phyloP scores from a whole-genome alignment of 2,113 vertebrate genomes.

The Cranoglanis bouderius region DNA sequence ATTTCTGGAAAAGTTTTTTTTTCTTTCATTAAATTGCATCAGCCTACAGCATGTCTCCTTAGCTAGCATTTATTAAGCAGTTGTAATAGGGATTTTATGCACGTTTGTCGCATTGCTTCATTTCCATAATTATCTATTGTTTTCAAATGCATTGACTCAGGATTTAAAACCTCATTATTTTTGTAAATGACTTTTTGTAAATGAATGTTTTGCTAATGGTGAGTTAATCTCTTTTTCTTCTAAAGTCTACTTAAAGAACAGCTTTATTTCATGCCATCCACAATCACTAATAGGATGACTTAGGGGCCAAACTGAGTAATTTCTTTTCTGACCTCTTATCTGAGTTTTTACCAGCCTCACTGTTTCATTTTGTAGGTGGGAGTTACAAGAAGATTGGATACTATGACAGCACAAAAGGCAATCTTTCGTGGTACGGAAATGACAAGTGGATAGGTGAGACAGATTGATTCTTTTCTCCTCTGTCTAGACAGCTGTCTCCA shows the following conservation, averaged over 20 bases:
- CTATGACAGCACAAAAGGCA: constrained; percentile 92
- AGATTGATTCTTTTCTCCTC: constrained; percentile 39
- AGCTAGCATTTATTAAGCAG: neutral
- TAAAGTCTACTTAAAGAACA: neutral
- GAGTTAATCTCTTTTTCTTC: neutral
- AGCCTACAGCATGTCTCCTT: constrained; percentile 20
- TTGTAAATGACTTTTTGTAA: constrained; percentile 24
- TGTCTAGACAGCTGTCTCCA: constrained; percentile 29
- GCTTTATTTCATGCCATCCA: neutral
- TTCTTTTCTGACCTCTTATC: neutral
- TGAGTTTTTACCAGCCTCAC: neutral
- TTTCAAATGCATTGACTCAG: constrained; percentile 24
- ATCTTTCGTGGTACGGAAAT: constrained; percentile 88
- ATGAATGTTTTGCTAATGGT: constrained; percentile 10
- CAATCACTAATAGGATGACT: neutral
- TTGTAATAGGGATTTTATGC: neutral
- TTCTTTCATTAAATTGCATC: neutral
- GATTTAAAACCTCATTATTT: constrained; percentile 9
- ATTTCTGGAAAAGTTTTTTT: neutral
- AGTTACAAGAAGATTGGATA: constrained; percentile 95
- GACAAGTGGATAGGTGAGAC: constrained; percentile 90
- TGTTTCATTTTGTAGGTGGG: constrained; percentile 71
- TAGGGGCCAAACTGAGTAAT: neutral
- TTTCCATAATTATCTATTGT: constrained; percentile 15
- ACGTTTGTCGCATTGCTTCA: neutral